Conservation (phyloP, 2,113 vertebrate species). For the Macquaria australasica region DNA sequence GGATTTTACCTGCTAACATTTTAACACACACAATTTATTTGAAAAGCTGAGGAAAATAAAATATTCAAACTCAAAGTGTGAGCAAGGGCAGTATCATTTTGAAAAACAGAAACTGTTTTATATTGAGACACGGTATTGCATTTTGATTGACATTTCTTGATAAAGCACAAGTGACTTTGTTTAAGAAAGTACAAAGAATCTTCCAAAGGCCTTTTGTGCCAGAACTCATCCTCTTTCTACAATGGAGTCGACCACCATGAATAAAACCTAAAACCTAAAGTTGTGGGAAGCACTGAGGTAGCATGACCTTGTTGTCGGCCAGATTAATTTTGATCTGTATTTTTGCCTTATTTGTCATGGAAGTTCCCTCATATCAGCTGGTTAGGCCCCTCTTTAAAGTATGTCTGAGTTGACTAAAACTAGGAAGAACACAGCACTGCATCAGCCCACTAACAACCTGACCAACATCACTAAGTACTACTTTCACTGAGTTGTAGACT, state of each 20-base stretch:
- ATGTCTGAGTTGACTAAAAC: conserved; percentile 5
- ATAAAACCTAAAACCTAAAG: neutral
- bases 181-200: neutral
- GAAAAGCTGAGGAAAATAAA: neutral
- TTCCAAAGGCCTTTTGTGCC: neutral
- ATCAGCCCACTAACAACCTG: conserved; percentile 9
- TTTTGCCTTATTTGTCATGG: neutral
- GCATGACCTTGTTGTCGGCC: neutral
- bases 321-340: neutral
- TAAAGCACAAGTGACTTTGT: neutral
- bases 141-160: neutral
- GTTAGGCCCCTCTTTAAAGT: neutral
- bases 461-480: neutral
- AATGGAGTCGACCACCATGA: too few relatives aligned
- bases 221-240: neutral
- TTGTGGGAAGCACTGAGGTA: neutral
- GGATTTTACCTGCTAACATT: neutral
- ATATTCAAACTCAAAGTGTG: too few relatives aligned
- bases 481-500: neutral
- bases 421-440: conserved; percentile 59
- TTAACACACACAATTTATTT: neutral
- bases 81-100: too few relatives aligned
- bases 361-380: neutral
- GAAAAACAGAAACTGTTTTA: neutral
- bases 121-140: too few relatives aligned